Percentiles rank a stretch among this genome's conserved stretches.
Conservation (phyloP, 2,888 invertebrate species). For the Cryptocheilus praepositus region DNA sequence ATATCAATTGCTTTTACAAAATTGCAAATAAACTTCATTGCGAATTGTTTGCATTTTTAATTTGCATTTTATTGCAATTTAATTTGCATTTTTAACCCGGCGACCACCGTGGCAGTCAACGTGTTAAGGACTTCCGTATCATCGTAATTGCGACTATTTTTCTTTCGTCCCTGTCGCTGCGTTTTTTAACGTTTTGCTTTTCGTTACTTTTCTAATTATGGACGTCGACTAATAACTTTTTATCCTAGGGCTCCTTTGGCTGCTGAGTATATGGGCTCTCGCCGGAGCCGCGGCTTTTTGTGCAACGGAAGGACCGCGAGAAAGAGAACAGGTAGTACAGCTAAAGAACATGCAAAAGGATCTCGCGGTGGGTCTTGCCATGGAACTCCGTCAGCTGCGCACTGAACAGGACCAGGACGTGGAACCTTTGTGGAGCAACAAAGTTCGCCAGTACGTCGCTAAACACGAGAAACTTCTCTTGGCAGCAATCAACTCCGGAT, state of each 20-base stretch:
- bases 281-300: conserved; percentile 81
- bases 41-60: too few species aligned
- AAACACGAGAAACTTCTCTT: conserved; percentile 79
- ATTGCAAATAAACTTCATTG: too few species aligned
- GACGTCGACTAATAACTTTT: not conserved
- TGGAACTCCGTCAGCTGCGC: conserved; percentile 79
- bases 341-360: conserved; percentile 79
- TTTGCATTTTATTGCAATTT: too few species aligned
- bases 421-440: conserved; percentile 80
- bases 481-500: conserved; percentile 77
- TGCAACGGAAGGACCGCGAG: conserved; percentile 81
- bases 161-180: not conserved
- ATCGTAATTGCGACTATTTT: too few species aligned
- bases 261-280: conserved; percentile 80
- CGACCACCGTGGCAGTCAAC: too few species aligned
- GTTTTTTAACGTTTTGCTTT: not conserved
- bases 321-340: conserved; percentile 77
- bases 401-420: conserved; percentile 72
- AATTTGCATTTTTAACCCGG: too few species aligned
- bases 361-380: conserved; percentile 80
- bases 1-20: too few species aligned
- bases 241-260: conserved; percentile 76
- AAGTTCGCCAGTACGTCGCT: conserved; percentile 77
- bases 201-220: too few species aligned
- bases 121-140: too few species aligned